Percentiles rank a stretch among this genome's conserved stretches.
Evolutionary conservation across 2,888 invertebrate genomes (phyloP).

Genomic region (Orthonevra nobilis): DNA sequence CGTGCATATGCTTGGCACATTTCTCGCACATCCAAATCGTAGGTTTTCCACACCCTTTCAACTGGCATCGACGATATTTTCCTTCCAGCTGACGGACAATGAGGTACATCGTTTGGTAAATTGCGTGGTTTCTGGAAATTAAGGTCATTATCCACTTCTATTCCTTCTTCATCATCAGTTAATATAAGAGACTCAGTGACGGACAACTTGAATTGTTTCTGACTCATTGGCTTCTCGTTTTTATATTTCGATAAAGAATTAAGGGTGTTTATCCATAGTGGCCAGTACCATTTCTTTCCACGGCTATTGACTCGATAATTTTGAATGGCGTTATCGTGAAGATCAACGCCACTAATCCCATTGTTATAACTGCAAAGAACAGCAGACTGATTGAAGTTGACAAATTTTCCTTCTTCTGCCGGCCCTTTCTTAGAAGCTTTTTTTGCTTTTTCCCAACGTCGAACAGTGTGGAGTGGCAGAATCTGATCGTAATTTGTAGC

Average conservation of each 20-base stretch:
- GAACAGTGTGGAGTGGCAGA: conserved; percentile 4
- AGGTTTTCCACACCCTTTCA: not conserved
- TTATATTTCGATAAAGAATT: not conserved
- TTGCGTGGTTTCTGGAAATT: not conserved
- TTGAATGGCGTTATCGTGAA: not conserved
- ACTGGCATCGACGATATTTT: conserved; percentile 9
- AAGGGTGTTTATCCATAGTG: not conserved
- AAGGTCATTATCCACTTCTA: not conserved
- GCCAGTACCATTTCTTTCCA: not conserved
- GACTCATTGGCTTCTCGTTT: not conserved
- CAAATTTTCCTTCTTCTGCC: conserved; percentile 1
- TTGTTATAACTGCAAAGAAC: conserved; percentile 1
- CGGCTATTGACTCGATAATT: not conserved
- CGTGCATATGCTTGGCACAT: not conserved
- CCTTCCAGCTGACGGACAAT: not conserved
- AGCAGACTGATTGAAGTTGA: conserved; percentile 4
- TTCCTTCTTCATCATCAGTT: conserved; percentile 2
- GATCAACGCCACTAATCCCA: not conserved
- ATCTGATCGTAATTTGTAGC: conserved; percentile 4
- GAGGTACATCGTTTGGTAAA: conserved; percentile 4
- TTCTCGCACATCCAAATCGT: not conserved
- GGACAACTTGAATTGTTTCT: conserved; percentile 1
- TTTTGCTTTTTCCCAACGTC: not conserved
- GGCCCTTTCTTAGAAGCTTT: conserved; percentile 1
- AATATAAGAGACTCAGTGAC: not conserved